Conservation (phyloP, 2,888 invertebrate genomes). For the Chironomus tentans region DNA sequence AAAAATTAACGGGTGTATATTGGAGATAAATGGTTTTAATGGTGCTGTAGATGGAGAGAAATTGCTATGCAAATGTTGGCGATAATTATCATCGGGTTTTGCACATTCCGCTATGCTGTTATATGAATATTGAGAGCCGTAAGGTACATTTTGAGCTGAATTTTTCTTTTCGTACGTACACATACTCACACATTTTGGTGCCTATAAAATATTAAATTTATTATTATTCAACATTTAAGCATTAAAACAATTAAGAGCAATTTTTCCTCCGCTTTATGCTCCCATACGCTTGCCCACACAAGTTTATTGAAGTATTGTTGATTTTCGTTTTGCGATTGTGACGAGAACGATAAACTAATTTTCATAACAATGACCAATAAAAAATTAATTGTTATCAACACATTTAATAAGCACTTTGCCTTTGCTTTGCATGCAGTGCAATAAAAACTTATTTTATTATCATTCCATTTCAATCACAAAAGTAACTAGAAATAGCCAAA, state of each 20-base stretch:
- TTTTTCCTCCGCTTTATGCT: neutral
- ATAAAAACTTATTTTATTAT: too few relatives aligned
- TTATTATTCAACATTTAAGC: neutral
- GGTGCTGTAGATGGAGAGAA: neutral
- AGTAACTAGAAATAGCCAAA: too few relatives aligned
- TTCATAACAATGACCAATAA: too few relatives aligned
- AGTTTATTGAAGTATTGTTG: too few relatives aligned
- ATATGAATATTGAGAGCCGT: neutral
- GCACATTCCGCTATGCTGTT: neutral
- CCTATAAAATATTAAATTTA: neutral
- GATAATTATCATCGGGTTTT: slow-evolving; percentile 18
- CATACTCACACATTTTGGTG: neutral
- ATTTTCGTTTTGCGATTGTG: too few relatives aligned
- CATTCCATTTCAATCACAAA: too few relatives aligned
- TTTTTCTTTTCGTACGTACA: neutral
- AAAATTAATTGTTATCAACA: too few relatives aligned
- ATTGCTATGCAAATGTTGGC: slow-evolving; percentile 17
- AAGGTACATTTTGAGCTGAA: neutral
- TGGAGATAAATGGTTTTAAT: slow-evolving; percentile 1
- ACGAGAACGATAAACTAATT: too few relatives aligned
- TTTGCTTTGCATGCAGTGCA: too few relatives aligned
- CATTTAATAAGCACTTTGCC: too few relatives aligned
- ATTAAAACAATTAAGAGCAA: neutral
- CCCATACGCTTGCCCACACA: too few relatives aligned
- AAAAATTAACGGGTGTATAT: neutral